These are phyloP conservation scores for Bhutanitis thaidina DNA, from an alignment of 2,888 invertebrate species.

Conservation along the genomic window DNA sequence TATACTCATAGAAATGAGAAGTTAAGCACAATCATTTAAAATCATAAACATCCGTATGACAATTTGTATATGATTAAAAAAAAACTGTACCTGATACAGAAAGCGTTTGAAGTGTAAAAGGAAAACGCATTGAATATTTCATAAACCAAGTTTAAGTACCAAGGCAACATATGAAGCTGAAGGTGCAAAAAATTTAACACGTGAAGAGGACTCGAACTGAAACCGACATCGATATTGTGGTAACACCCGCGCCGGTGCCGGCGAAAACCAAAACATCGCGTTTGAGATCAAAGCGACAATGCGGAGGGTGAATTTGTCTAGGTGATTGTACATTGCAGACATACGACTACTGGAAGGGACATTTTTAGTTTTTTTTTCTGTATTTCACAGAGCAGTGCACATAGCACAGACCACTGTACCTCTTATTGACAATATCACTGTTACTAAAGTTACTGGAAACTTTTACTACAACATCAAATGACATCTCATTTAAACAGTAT, in stretches of 20 bases:
- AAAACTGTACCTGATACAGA: background rate
- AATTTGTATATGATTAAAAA: background rate
- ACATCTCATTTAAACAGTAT: no score
- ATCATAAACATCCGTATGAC: no score
- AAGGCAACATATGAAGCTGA: conserved; percentile 18
- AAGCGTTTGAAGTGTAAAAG: background rate
- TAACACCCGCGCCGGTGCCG: conserved; percentile 30
- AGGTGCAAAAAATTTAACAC: conserved; percentile 41
- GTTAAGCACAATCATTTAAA: no score
- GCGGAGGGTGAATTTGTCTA: conserved; percentile 71
- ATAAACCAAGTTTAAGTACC: conserved; percentile 18
- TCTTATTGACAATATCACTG: no score
- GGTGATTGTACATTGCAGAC: conserved; percentile 39
- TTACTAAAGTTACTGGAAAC: no score
- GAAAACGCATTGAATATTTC: conserved; percentile 21
- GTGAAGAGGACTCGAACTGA: conserved; percentile 53
- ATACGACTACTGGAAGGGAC: conserved; percentile 30
- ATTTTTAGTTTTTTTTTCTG: background rate
- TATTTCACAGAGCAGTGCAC: no score
- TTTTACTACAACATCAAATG: no score
- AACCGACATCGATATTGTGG: conserved; percentile 48
- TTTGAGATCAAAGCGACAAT: conserved; percentile 72
- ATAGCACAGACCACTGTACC: no score
- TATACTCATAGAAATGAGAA: no score
- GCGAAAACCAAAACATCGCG: conserved; percentile 64